Evolutionary conservation across 1,140 invertebrate genomes (phyloP), one percentile per base, ranked within the genome.

Genomic region (Phthorimaea operculella): DNA sequence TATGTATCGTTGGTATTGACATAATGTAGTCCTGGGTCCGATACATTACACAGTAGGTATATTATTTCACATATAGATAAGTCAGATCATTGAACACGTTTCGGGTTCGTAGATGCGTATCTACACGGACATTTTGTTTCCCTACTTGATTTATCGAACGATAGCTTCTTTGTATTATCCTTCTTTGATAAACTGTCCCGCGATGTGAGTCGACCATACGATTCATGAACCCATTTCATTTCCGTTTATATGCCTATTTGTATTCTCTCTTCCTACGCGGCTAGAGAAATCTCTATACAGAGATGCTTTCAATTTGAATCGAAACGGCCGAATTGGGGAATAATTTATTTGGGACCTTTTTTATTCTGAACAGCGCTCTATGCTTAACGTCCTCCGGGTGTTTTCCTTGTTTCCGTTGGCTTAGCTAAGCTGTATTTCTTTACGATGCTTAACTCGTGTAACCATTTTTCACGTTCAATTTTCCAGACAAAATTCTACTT

Each of bases 291-390:
- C 76, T 82, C 65, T 78, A 72, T 73, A 76, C 66, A 70, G 60
- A 66, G 68, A 79, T 70, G 68, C 72, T 82, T 82, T 76, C 79
- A 75, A 82, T 82, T 82, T 72, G 72, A 79, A 79, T 82, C 66
- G 79, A 71, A 77, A 76, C 71, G 74, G 69, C 63, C 68, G 76
- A 74, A 77, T 73, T 69, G 71, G 70, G 67, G 63, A 72, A 79
- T 76, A 78, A 78, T 74, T 82, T 78, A 74, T 76, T 73, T 71
- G 64, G 58, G 66, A 68, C 66, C 59, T 70, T 74, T 76, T 76
- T 76, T 72, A 70, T 70, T 71, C 66, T 59, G 57, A 70, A 66
- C 62, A 56, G 51, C 57, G 63, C 58, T 66, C 57, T 70, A 63
- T 71, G 58, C 55, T 66, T 64, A 73, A 73, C 64, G 60, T 68